Conservation (phyloP, 2,797 vertebrate species). For the Taenioides sp. region DNA sequence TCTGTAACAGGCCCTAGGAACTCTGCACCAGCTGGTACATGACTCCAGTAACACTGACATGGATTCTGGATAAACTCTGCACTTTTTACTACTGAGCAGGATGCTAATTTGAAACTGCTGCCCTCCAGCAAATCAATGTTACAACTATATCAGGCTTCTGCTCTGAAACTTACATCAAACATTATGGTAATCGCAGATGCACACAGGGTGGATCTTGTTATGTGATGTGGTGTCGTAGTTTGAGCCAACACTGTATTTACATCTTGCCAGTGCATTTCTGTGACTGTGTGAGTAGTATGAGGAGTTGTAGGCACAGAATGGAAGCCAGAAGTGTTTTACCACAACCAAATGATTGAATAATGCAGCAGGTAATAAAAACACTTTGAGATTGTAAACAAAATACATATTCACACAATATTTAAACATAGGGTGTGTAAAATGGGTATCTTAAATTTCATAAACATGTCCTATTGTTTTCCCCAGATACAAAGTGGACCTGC, state of each 20-base stretch:
- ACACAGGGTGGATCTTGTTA: not conserved
- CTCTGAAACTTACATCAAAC: constrained; percentile 1
- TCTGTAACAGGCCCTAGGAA: constrained; percentile 15
- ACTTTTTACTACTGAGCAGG: constrained; percentile 1
- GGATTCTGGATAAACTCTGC: constrained; percentile 14
- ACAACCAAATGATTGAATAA: not conserved
- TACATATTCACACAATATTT: too few species aligned
- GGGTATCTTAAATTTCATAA: too few species aligned
- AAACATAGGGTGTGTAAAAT: too few species aligned
- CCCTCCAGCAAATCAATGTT: constrained; percentile 4
- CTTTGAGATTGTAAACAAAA: not conserved
- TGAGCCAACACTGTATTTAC: not conserved
- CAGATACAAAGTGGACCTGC: too few species aligned
- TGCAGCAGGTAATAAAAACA: not conserved
- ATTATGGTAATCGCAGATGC: not conserved
- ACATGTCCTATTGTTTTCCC: too few species aligned
- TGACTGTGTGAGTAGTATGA: not conserved
- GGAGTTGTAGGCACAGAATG: not conserved
- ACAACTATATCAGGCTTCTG: not conserved
- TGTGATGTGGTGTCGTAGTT: not conserved
- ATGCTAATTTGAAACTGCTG: not conserved
- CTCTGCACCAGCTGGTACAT: constrained; percentile 23
- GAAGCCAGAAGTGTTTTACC: not conserved
- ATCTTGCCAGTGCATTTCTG: not conserved
- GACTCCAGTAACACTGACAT: constrained; percentile 23